Evolutionary conservation across 2,797 vertebrate species (phyloP).

Genomic region (Microcaecilia unicolor): DNA sequence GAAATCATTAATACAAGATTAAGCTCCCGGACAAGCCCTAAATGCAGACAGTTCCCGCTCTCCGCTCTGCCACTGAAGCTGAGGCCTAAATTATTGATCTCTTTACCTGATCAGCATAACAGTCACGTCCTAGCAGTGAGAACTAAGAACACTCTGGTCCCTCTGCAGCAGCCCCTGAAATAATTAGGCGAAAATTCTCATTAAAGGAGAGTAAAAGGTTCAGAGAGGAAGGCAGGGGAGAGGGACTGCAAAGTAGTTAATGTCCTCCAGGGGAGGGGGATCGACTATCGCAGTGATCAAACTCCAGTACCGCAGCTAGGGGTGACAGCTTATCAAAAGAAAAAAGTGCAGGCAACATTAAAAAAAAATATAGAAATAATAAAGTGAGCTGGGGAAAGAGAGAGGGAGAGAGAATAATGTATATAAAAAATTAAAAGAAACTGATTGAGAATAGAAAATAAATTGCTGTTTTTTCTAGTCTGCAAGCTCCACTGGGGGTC

Average conservation of each 20-base stretch:
- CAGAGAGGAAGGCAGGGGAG: conserved; percentile 46
- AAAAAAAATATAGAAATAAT: conserved; percentile 35
- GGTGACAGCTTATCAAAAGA: conserved; percentile 74
- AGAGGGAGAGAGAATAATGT: not conserved
- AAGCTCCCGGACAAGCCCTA: conserved; percentile 56
- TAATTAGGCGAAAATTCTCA: conserved; percentile 98
- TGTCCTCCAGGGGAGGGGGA: conserved; percentile 68
- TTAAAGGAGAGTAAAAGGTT: conserved; percentile 89
- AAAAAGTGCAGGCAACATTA: conserved; percentile 59
- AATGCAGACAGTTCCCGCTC: conserved; percentile 79
- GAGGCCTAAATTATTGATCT: conserved; percentile 97
- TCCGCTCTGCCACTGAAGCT: conserved; percentile 80
- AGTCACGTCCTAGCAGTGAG: conserved; percentile 83
- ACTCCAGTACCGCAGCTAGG: conserved; percentile 48
- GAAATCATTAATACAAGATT: too few relatives aligned
- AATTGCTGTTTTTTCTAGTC: not conserved
- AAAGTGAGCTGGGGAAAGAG: conserved; percentile 35
- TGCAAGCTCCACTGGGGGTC: not conserved
- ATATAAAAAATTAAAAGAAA: conserved; percentile 29
- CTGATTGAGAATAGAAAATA: conserved; percentile 25
- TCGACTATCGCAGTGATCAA: conserved; percentile 61
- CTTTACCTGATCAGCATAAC: conserved; percentile 84
- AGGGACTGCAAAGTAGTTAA: conserved; percentile 72
- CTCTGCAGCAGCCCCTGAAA: conserved; percentile 83
- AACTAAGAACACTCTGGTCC: conserved; percentile 77